Evolutionary conservation across 2,797 vertebrate species (phyloP), one percentile per base, ranked within the genome.

Genomic region (Macrochelys suwanniensis): DNA sequence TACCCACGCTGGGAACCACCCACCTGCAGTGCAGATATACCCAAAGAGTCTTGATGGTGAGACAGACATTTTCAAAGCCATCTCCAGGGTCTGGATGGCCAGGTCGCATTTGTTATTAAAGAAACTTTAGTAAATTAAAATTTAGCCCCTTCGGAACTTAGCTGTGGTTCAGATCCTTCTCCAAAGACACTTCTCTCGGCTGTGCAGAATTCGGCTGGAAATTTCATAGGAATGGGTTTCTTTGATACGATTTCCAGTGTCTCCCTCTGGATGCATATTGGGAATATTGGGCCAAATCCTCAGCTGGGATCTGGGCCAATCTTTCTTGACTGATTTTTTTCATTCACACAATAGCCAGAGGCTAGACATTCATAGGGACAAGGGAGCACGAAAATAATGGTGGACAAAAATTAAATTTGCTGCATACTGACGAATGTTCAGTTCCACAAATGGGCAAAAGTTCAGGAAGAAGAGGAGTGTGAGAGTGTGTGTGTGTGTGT

Each of bases 51-150:
- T 47, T 80, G 8, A 57, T 77, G 86, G 19, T 50, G 81, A 4
- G 10, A 57, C 2, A n/a, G 9, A 6, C 92, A 89, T 37, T 90
- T 90, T 96, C 87, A 79, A 49, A 94, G 8, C 45, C 71, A 80
- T 65, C 59, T 80, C 26, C 54, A 33, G 31, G n/a, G 2, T 89
- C 45, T 79, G 25, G 50, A 83, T 12, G 37, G 21, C 68, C 37
- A 42, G 25, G 82, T 92, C 77, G 15, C 11, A 16, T 74, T 82
- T 51, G 47, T 95, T 95, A 94, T 82, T 49, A 47, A 90, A 90
- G 65, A 50, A 88, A 89, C 84, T 10, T 10, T 11, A 74, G 65
- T 82, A 89, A 87, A 90, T 47, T 50, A 81, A 89, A 84, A 5
- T 5, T 31, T 50, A 80, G 93, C 33, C 5, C 84, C 25, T 37